Conservation (phyloP, 2,797 vertebrate species). For the Myripristis jacobus region DNA sequence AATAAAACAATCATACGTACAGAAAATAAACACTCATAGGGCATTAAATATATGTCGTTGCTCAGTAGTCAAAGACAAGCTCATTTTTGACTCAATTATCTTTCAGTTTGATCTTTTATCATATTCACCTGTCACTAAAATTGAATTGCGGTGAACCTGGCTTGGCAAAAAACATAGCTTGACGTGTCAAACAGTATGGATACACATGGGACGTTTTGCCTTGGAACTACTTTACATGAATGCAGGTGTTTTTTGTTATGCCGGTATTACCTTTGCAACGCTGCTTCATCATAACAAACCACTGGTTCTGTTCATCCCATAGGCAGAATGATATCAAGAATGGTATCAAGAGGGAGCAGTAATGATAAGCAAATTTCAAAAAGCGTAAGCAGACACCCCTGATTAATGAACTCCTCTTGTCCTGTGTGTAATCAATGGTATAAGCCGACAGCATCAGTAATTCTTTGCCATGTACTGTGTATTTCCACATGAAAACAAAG, state of each 20-base stretch:
- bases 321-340: slow-evolving; percentile 31
- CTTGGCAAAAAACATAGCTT: slow-evolving; percentile 33
- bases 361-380: not conserved
- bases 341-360: slow-evolving; percentile 25
- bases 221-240: slow-evolving; percentile 8
- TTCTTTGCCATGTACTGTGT: slow-evolving; percentile 3
- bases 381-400: slow-evolving; percentile 31
- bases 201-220: slow-evolving; percentile 3
- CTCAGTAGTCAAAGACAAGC: slow-evolving; percentile 54
- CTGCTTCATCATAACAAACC: slow-evolving; percentile 23
- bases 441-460: slow-evolving; percentile 33
- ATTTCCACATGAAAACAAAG: slow-evolving; percentile 24
- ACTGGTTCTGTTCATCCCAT: not conserved
- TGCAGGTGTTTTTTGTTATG: slow-evolving; percentile 30
- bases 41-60: slow-evolving; percentile 59
- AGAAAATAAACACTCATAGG: slow-evolving; percentile 46
- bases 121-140: slow-evolving; percentile 24
- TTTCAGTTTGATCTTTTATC: slow-evolving; percentile 37
- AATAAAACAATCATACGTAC: slow-evolving; percentile 56
- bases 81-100: slow-evolving; percentile 43
- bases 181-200: slow-evolving; percentile 18
- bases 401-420: slow-evolving; percentile 42
- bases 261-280: slow-evolving; percentile 33
- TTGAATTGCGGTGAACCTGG: slow-evolving; percentile 50
- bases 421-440: slow-evolving; percentile 15